phyloP scores from a whole-genome alignment of 2,113 vertebrate genomes.

The Sebastes schlegelii region DNA sequence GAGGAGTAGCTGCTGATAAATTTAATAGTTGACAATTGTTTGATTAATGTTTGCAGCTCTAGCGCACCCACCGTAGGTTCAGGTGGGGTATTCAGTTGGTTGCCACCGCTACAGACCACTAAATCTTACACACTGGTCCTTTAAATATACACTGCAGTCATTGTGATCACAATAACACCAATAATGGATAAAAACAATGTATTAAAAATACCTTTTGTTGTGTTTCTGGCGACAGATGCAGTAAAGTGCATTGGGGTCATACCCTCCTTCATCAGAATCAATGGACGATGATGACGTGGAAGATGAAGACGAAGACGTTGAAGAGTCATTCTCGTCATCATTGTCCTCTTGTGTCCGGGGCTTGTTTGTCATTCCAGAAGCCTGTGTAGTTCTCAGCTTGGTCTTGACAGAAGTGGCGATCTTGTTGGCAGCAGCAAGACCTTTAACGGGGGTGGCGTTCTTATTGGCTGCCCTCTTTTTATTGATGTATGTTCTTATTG shows the following conservation, averaged over 20 bases:
- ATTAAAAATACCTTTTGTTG: slow-evolving; percentile 90
- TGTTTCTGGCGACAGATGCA: slow-evolving; percentile 98
- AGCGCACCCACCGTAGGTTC: too few species aligned
- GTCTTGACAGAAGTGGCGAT: slow-evolving; percentile 40
- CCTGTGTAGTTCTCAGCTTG: slow-evolving; percentile 51
- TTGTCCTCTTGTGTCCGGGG: slow-evolving; percentile 54
- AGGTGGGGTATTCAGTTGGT: too few species aligned
- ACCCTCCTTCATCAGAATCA: slow-evolving; percentile 91
- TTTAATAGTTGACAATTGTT: too few species aligned
- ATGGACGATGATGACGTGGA: slow-evolving; percentile 63
- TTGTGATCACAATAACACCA: background rate
- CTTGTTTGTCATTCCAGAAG: slow-evolving; percentile 38
- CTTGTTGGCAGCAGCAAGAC: slow-evolving; percentile 55
- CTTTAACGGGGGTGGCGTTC: slow-evolving; percentile 52
- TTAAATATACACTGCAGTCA: background rate
- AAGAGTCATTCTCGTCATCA: slow-evolving; percentile 63
- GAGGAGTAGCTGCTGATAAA: too few species aligned
- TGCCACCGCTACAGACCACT: background rate
- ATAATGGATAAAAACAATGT: background rate
- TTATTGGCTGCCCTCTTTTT: slow-evolving; percentile 61
- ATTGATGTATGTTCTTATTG: slow-evolving; percentile 77
- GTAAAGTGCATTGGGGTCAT: slow-evolving; percentile 94
- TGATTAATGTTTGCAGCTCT: too few species aligned
- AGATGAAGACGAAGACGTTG: slow-evolving; percentile 50
- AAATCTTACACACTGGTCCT: background rate